These are phyloP conservation scores for Phycodurus eques DNA, from an alignment of 2,113 vertebrate genomes.

Conservation along the genomic window DNA sequence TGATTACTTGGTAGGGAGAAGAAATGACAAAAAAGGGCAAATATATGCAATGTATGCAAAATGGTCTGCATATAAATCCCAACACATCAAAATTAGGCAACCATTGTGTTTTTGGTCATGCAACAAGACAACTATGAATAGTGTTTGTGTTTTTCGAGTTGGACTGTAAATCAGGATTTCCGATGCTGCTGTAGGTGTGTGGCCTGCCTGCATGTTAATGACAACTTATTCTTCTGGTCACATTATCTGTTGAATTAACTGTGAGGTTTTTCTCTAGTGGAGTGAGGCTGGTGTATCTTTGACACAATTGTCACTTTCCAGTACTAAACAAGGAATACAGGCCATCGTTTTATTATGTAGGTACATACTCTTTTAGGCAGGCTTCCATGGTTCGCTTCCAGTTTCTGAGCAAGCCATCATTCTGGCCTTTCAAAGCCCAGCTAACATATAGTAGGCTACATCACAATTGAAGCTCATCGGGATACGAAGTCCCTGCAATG, in stretches of 20 bases:
- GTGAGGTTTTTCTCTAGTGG: neutral
- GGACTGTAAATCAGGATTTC: neutral
- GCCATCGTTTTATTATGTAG: neutral
- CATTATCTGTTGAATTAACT: neutral
- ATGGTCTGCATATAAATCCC: neutral
- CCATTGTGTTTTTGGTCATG: neutral
- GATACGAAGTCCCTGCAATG: conserved; percentile 3
- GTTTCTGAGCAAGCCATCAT: conserved; percentile 25
- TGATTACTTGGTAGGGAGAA: too few species aligned
- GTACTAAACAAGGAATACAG: neutral
- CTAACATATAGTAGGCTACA: conserved; percentile 5
- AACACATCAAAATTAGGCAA: neutral
- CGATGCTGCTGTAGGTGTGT: neutral
- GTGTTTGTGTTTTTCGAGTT: neutral
- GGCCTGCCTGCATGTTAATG: neutral
- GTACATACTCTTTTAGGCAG: neutral
- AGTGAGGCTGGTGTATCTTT: neutral
- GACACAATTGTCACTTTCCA: neutral
- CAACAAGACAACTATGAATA: neutral
- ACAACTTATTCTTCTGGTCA: neutral
- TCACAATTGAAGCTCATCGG: conserved; percentile 19
- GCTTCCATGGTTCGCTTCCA: conserved; percentile 18
- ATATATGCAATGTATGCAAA: neutral
- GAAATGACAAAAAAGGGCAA: neutral
- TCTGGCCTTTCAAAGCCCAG: conserved; percentile 17